Conservation (phyloP, 2,113 vertebrate genomes). For the Gavialis gangeticus region DNA sequence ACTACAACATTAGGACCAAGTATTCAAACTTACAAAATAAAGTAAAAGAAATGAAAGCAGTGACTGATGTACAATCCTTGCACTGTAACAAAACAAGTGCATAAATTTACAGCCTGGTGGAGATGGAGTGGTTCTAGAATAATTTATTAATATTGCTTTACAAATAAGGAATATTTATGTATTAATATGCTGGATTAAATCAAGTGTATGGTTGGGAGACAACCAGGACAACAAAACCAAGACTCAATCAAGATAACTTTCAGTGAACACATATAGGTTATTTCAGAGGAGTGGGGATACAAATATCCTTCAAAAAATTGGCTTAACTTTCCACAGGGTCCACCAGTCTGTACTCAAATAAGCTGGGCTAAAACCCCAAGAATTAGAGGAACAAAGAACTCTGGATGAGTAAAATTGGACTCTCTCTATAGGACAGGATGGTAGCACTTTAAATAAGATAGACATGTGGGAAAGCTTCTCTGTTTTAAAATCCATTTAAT, state of each 20-base stretch:
- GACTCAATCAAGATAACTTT: not conserved
- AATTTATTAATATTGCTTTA: fast-evolving
- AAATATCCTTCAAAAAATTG: not conserved
- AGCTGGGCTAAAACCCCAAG: not conserved
- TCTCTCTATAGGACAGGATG: not conserved
- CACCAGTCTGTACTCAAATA: not conserved
- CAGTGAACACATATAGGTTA: not conserved
- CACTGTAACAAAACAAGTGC: not conserved
- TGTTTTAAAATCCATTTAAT: not conserved
- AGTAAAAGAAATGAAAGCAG: not conserved
- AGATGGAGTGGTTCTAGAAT: fast-evolving
- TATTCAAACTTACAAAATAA: not conserved
- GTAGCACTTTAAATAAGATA: not conserved
- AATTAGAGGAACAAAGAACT: too few species aligned
- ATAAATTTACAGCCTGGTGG: fast-evolving
- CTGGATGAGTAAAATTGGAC: not conserved
- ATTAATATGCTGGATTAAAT: not conserved
- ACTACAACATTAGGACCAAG: not conserved
- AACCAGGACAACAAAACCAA: not conserved
- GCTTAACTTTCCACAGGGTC: not conserved
- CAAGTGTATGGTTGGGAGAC: not conserved
- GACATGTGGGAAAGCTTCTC: not conserved
- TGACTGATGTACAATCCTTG: not conserved
- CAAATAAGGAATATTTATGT: not conserved
- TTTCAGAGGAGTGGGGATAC: not conserved